Evolutionary conservation across 2,113 vertebrate species (phyloP), one percentile per base, ranked within the genome.

Genomic region (Shinisaurus crocodilurus): DNA sequence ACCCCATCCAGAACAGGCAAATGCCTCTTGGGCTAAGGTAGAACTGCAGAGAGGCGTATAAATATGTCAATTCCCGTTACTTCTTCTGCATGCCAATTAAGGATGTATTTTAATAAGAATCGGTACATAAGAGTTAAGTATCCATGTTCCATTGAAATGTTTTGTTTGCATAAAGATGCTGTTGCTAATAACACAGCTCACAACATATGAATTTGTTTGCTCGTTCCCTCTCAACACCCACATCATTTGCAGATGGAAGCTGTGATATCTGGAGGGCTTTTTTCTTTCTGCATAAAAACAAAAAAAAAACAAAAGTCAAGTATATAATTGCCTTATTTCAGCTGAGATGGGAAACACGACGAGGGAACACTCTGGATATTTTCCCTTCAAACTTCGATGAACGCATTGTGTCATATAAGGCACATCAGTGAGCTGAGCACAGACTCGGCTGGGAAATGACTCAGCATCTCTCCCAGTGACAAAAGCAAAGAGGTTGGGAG

Each of bases 251-350:
- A 90, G 89, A 83, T 72, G 85, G 92, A 94, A 95, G 91, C 94
- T 94, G 89, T 85, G 91, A 92, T 95, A 90, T 92, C 91, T 95
- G 89, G 84, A 92, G 77, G 88, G 75, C 88, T 92, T 84, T 87
- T 90, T 3, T 16, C 9, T 2, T 23, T 69, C 94, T 93, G 85
- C 90, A 91, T 95, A 20, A 63, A 63, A 63, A 91, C 90, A n/a
- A n/a, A n/a, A 57, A 80, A 91, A 88, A 90, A 90, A 32, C 77
- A 92, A 85, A 91, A 89, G 92, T 95, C 85, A 87, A 87, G 86
- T 89, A 54, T 94, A 95, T 96, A 96, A 96, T 96, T 92, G 94
- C 93, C 94, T 87, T 85, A 89, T 95, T 95, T 93, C 93, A 91
- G 90, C 0, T 0, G 89, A 82, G 90, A 90, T 92, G 72, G 89